Evolutionary conservation across 2,888 invertebrate genomes (phyloP), one percentile per base, ranked within the genome.

Genomic region (Camponotus fellah): DNA sequence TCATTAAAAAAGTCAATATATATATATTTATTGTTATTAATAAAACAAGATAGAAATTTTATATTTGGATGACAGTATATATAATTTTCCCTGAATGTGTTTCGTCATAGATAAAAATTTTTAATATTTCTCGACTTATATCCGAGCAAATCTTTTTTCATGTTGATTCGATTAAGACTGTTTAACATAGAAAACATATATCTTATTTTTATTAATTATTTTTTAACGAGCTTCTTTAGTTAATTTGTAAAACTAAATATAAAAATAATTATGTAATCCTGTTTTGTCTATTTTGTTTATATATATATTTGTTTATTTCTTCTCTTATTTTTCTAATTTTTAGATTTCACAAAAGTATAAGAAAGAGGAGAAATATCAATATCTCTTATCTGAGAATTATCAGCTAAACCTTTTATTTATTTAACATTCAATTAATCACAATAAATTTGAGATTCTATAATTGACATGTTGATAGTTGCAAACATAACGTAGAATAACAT

Each of bases 21-120:
- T 37, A 26, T 26, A 26, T 37, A 94, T 93, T 93, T 92, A 94
- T 93, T 93, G 92, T 94, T 93, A 89, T 92, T 93, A 93, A 94
- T 93, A 93, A 93, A 94, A 93, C 85, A 90, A 84, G 40, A 79
- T 77, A 79, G 58, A 79, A 77, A 3, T 83, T 32, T 56, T 32
- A 69, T 40, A 53, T 62, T 5, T 68, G 46, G 5, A 71, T 58
- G 4, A 37, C 9, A 34, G 34, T 34, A 34, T 10, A 8, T 46
- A 60, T 60, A 17, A 53, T 12, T 68, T 40, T 60, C 68, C 21
- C 32, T 3, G 12, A 5, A n/a, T 12, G 26, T 58, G 17, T 74
- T n/a, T 62, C 12, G 26, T 34, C 17, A 4, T 26, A 26, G n/a
- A 6, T n/a, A 2, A 46, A 74, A 43, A 62, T 46, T 72, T 58